phyloP scores from a whole-genome alignment of 2,113 vertebrate genomes.

The Anas platyrhynchos region DNA sequence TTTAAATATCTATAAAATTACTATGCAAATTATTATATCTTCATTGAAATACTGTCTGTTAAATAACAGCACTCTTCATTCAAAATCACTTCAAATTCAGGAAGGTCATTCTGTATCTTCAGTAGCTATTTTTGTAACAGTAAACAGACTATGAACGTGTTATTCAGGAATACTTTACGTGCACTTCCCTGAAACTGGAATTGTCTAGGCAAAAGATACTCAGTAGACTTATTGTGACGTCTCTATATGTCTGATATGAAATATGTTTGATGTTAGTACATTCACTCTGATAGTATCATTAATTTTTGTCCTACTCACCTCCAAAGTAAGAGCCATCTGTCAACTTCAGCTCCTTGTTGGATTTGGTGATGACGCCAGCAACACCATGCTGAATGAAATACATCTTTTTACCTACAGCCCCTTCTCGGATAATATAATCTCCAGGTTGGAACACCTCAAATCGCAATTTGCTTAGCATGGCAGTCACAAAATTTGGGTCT shows the following conservation, averaged over 20 bases:
- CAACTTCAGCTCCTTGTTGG: slow-evolving; percentile 96
- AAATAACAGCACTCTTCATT: background rate
- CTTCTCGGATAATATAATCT: slow-evolving; percentile 97
- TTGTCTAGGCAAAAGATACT: background rate
- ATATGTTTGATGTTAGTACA: background rate
- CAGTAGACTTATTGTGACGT: background rate
- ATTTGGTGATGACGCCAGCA: slow-evolving; percentile 96
- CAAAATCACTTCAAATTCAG: background rate
- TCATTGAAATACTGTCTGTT: background rate
- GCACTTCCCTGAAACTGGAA: background rate
- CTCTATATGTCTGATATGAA: background rate
- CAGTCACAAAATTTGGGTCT: slow-evolving; percentile 98
- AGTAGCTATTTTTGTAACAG: background rate
- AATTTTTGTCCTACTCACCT: slow-evolving; percentile 80
- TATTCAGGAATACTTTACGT: background rate
- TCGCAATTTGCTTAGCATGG: slow-evolving; percentile 96
- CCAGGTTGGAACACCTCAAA: slow-evolving; percentile 98
- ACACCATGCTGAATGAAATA: slow-evolving; percentile 99
- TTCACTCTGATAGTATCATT: background rate
- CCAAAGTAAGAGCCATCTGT: slow-evolving; percentile 98
- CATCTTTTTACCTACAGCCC: slow-evolving; percentile 98
- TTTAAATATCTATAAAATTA: background rate
- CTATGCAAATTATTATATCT: background rate
- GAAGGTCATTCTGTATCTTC: background rate
- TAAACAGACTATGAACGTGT: background rate